phyloP scores from a whole-genome alignment of 2,888 invertebrate species.

The Balanococcus diminutus region DNA sequence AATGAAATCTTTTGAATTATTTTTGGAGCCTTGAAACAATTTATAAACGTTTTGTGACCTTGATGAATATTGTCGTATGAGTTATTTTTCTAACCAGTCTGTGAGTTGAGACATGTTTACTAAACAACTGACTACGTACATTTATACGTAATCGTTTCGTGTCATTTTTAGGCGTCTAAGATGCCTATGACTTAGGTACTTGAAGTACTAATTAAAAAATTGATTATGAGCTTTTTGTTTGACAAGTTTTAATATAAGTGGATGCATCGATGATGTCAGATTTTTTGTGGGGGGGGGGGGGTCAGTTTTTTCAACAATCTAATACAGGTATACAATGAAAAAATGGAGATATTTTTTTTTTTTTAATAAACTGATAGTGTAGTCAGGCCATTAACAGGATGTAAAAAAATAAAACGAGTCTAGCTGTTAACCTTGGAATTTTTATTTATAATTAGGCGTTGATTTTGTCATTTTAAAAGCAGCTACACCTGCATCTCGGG shows the following conservation, averaged over 20 bases:
- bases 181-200: no score
- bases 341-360: neutral
- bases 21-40: neutral
- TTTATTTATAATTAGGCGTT: neutral
- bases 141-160: neutral
- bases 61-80: constrained; percentile 8
- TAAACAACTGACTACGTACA: neutral
- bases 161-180: no score
- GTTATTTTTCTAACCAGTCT: neutral
- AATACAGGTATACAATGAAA: neutral
- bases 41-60: neutral
- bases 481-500: neutral
- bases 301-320: neutral
- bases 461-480: neutral
- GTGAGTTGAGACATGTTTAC: neutral
- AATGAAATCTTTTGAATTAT: neutral
- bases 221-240: no score
- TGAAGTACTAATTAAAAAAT: no score
- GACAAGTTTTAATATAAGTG: no score
- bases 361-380: neutral
- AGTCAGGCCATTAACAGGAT: constrained; percentile 2
- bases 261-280: no score
- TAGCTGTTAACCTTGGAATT: neutral
- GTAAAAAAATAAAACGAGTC: neutral
- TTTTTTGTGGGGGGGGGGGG: no score